Conservation (phyloP, 2,888 invertebrate species). For the Platycnemis pennipes region DNA sequence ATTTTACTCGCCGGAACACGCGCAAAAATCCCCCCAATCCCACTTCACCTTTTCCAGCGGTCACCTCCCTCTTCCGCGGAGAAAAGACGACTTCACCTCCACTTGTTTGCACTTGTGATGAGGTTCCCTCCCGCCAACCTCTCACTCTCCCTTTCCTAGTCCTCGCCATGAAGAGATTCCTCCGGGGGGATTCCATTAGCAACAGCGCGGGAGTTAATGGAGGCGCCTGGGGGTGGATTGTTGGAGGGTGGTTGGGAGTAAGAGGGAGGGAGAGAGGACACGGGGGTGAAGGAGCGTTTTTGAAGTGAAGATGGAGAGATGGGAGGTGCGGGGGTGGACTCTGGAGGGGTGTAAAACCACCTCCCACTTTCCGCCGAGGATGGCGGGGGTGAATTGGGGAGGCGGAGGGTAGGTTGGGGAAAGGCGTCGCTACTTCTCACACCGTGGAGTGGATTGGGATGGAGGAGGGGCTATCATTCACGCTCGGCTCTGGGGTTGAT, state of each 20-base stretch:
- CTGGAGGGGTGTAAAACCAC: not conserved
- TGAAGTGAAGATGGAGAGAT: too few relatives aligned
- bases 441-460: not conserved
- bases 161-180: not conserved
- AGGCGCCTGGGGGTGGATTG: not conserved
- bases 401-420: not conserved
- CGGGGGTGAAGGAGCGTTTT: not conserved
- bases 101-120: slow-evolving; percentile 3
- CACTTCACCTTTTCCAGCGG: not conserved
- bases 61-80: not conserved
- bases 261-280: not conserved
- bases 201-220: not conserved
- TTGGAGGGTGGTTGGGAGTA: not conserved
- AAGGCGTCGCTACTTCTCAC: not conserved
- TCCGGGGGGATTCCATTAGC: not conserved
- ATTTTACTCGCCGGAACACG: too few relatives aligned
- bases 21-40: too few relatives aligned
- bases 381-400: not conserved
- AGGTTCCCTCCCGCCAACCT: not conserved
- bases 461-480: not conserved
- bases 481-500: not conserved
- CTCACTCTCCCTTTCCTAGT: not conserved
- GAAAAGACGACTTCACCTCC: not conserved
- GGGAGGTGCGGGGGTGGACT: not conserved
- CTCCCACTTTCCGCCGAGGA: not conserved